A percentile compares a stretch with the other conserved stretches of the same genome.
These are phyloP conservation scores for Tragelaphus oryx DNA, from an alignment of 2,797 vertebrate species.

Conservation along the genomic window DNA sequence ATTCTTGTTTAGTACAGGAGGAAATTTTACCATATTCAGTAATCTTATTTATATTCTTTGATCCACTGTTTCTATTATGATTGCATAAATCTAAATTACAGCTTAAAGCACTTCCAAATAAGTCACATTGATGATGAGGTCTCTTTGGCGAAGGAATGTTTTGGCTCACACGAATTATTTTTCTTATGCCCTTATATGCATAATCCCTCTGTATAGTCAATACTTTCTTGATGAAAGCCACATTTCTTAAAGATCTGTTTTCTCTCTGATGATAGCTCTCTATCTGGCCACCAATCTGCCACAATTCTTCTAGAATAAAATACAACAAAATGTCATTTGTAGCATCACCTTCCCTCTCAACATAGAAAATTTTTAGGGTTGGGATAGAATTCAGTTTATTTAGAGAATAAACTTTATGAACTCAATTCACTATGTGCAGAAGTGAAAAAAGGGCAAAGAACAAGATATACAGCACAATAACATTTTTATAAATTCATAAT, in stretches of 20 bases:
- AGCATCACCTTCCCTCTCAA: not conserved
- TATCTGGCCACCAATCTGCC: constrained; percentile 26
- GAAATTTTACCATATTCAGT: constrained; percentile 13
- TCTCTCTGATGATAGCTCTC: constrained; percentile 1
- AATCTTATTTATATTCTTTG: constrained; percentile 31
- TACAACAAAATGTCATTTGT: constrained; percentile 40
- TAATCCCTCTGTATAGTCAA: not conserved
- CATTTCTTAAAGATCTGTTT: constrained; percentile 19
- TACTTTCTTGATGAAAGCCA: constrained; percentile 43
- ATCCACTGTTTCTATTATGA: not conserved
- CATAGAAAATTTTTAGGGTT: not conserved
- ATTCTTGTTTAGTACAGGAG: not conserved
- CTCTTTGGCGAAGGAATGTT: not conserved
- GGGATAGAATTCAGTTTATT: not conserved
- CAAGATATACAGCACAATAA: not conserved
- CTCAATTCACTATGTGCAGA: not conserved
- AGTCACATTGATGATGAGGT: not conserved
- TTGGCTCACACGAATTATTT: constrained; percentile 36
- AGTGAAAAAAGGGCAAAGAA: not conserved
- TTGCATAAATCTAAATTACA: constrained; percentile 35
- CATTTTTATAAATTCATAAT: not conserved
- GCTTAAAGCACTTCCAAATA: constrained; percentile 13
- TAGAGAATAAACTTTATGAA: not conserved
- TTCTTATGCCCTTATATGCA: not conserved
- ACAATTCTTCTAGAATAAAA: constrained; percentile 55